Base-by-base conservation (phyloP, 2,113 vertebrate genomes). In the Nannobrachium achirus region DNA sequence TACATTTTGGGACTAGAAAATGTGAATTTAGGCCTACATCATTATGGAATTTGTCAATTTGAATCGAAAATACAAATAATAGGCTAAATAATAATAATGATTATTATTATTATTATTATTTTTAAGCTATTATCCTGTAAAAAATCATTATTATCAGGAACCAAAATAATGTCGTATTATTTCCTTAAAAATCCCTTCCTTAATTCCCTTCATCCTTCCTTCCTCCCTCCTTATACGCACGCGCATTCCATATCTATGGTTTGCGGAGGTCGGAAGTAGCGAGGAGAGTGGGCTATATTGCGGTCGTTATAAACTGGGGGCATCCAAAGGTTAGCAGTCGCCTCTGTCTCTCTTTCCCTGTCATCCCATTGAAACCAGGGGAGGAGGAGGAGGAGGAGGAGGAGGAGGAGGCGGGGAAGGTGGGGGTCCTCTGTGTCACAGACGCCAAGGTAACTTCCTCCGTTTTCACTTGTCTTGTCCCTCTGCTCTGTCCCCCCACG, bases 281-380 rank as follows among this genome's bases (percentile, higher is more conserved):
- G 5, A 38, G 53, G 53, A 25, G 20, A 33, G 25, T 33, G 6
- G 25, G 25, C 25, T 33, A 11, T 56, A 25, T 14, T 18, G 20
- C 7, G 25, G 53, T 56, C n/a, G 53, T 33, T 13, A 56, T 56
- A 56, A 56, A 56, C 25, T 25, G 53, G 53, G 53, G 53, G 53
- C 53, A 56, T 25, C 25, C 1, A 56, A n/a, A 56, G 53, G 53
- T 56, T 56, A 56, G 14, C 20, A 14, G n/a, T 3, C n/a, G 16
- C 14, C n/a, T 20, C 4, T 20, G 51, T 53, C 51, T 53, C 51
- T 53, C 51, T 18, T 5, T 20, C 19, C 51, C 25, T 33, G 25
- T 5, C 25, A 5, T 33, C 25, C 25, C 25, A 33, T 33, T 33
- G 25, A 33, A 33, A 33, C 6, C 20, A 38, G 19, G 50, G 40